Percentiles rank a stretch among this genome's conserved stretches.
phyloP scores from a whole-genome alignment of 2,113 vertebrate species.

The Ictalurus punctatus region DNA sequence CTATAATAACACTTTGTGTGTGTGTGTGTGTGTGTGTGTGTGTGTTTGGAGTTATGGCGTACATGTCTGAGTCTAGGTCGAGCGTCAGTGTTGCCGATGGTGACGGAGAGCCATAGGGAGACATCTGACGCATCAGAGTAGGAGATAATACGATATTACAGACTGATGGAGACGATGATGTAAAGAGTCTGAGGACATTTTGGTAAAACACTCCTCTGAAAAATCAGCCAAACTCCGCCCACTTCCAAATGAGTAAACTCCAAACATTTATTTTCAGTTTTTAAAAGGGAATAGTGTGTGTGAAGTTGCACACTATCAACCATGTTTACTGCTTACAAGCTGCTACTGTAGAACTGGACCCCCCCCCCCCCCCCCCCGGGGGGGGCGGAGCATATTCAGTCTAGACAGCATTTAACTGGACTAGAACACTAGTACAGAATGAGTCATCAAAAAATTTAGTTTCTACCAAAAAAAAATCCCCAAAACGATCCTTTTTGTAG shows the following conservation, averaged over 20 bases:
- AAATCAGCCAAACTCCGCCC: background rate
- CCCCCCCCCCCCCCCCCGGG: background rate
- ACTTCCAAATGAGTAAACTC: background rate
- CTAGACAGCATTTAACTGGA: background rate
- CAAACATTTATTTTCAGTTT: background rate
- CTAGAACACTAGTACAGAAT: background rate
- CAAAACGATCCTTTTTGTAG: background rate
- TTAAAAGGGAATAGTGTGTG: background rate
- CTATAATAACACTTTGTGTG: no score
- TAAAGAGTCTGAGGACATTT: background rate
- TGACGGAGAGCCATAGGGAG: background rate
- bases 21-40: background rate
- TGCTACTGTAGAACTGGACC: background rate
- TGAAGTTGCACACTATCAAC: background rate
- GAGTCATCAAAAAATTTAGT: background rate
- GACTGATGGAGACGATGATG: background rate
- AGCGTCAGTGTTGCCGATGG: background rate
- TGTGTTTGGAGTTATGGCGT: background rate
- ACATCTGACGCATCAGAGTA: background rate
- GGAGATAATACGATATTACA: background rate
- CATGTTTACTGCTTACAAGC: background rate
- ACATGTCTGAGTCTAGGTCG: background rate
- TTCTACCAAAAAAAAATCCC: background rate
- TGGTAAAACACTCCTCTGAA: background rate
- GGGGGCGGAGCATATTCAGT: background rate